Evolutionary conservation across 1,140 invertebrate genomes (phyloP).

Genomic region (Geopemphigus sp.): DNA sequence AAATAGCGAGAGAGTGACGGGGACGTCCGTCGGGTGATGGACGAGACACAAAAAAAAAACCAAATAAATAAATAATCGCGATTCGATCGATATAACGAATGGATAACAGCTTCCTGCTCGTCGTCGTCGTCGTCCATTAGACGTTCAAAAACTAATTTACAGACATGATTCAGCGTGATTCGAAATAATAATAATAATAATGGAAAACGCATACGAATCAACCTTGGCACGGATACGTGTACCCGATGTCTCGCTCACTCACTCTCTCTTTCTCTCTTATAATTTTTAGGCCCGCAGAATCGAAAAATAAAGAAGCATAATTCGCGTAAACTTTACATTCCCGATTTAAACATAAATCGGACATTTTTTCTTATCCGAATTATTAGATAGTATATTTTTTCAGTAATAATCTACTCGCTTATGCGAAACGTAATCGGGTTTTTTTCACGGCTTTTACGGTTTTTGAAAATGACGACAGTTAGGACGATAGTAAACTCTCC

Average conservation of each 20-base stretch:
- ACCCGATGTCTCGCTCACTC: background rate
- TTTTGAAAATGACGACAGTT: no score
- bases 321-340: no score
- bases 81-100: conserved; percentile 39
- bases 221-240: conserved; percentile 38
- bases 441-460: no score
- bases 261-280: background rate
- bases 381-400: no score
- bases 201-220: conserved; percentile 32
- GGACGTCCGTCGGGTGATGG: no score
- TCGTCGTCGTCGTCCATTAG: conserved; percentile 30
- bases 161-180: conserved; percentile 45
- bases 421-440: no score
- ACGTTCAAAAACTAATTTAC: conserved; percentile 49
- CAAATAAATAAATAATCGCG: conserved; percentile 21
- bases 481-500: no score
- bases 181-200: background rate
- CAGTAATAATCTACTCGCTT: no score
- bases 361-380: no score
- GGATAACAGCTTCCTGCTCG: conserved; percentile 1
- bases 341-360: no score
- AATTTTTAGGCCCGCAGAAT: no score
- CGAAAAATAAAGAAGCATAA: no score
- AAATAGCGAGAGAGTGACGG: background rate
- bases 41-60: background rate